Base-by-base conservation (phyloP, 2,888 invertebrate genomes). In the Drosophila paranaensis region DNA sequence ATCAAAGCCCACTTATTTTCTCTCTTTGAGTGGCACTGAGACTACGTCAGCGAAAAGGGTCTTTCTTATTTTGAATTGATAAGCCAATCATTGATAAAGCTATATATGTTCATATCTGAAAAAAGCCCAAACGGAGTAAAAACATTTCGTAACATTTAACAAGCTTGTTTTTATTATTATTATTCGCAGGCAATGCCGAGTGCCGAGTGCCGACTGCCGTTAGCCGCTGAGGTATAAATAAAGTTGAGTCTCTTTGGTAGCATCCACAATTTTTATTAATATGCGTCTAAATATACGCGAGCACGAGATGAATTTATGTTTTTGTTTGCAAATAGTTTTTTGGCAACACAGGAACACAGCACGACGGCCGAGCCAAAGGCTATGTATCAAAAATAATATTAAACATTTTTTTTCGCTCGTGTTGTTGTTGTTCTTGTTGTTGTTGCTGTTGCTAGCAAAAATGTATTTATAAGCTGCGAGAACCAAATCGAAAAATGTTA, bases 321-420 rank as follows among this genome's bases (percentile, higher is more conserved):
- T 84, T 88, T 90, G 90, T 90, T 84, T 90, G 84, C 84, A 90
- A 90, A 84, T 86, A 86, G 83, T 88, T 90, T 90, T 76, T 37
- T 62, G 80, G 45, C 66, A 70, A 56, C 71, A 56, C 71, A 71
- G 77, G 77, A 82, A 85, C 50, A 50, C 16, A 6, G 16, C 54
- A 37, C 54, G 50, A 40, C 53, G 46, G 55, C 43, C 46, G 60
- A 64, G 45, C 62, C 51, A 75, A 79, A 73, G 63, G 55, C 77
- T 70, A 58, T 39, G 39, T 67, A 69, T 68, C 64, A 81, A 40
- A 66, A 71, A 77, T 46, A 43, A 68, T 68, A 83, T 72, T 61
- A 62, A 71, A 60, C 57, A 62, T 62, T 68, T 65, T 68, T 65
- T 63, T 63, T 42, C 27, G 37, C 46, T 48, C 2, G 11, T 43